Evolutionary conservation across 2,113 vertebrate genomes (phyloP).

Genomic region (Macquaria australasica): DNA sequence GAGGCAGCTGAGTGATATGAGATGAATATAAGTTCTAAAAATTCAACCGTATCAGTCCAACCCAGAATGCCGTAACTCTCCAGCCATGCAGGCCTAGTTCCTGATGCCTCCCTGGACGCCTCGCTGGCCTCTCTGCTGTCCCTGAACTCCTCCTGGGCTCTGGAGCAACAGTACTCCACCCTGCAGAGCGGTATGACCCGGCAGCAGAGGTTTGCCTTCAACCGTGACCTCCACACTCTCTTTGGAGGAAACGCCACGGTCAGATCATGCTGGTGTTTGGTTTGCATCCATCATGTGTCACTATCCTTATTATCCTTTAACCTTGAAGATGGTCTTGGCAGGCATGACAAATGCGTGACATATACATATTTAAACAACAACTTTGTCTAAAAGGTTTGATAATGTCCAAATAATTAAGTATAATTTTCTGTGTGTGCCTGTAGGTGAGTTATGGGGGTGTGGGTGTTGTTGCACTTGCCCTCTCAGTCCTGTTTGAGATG

Average conservation of each 20-base stretch:
- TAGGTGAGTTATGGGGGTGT: conserved; percentile 33
- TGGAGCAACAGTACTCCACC: conserved; percentile 33
- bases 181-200: conserved; percentile 23
- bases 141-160: conserved; percentile 27
- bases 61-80: background rate
- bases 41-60: background rate
- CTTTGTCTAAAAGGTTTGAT: background rate
- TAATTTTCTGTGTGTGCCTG: background rate
- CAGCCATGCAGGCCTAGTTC: conserved; percentile 38
- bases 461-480: conserved; percentile 37
- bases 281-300: background rate
- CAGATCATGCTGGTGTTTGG: background rate
- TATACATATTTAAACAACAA: no score
- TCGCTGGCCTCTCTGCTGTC: conserved; percentile 26
- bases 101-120: conserved; percentile 28
- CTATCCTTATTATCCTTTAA: background rate
- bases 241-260: conserved; percentile 23
- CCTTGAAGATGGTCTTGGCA: background rate
- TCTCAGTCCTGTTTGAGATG: conserved; percentile 38
- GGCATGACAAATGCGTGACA: background rate
- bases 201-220: conserved; percentile 19
- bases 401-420: background rate
- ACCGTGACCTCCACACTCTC: conserved; percentile 12
- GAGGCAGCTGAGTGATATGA: background rate
- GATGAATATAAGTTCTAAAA: background rate